Conservation (phyloP, 2,888 invertebrate genomes). For the Ichneumoninae sp. region DNA sequence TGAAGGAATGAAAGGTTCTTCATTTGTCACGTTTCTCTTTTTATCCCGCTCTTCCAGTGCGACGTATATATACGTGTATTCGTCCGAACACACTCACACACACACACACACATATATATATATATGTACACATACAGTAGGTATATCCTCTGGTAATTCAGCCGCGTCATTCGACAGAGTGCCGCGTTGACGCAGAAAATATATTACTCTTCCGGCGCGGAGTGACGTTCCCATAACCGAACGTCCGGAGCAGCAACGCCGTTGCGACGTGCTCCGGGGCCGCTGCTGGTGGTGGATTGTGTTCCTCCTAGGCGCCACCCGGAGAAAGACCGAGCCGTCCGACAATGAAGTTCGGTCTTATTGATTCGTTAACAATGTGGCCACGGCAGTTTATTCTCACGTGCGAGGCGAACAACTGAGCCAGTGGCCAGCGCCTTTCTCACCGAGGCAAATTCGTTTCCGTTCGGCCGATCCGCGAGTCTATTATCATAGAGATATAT, state of each 20-base stretch:
- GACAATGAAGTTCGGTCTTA: constrained; percentile 79
- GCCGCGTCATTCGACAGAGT: constrained; percentile 67
- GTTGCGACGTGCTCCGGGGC: not conserved
- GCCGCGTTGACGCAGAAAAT: constrained; percentile 72
- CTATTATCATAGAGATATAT: constrained; percentile 2
- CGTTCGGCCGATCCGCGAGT: not conserved
- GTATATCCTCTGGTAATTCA: constrained; percentile 68
- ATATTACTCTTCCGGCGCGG: constrained; percentile 71
- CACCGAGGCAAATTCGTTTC: constrained; percentile 38
- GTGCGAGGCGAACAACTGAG: constrained; percentile 60
- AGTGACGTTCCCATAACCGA: constrained; percentile 76
- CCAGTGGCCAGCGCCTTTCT: constrained; percentile 33
- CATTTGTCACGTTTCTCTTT: constrained; percentile 51
- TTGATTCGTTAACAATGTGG: constrained; percentile 78
- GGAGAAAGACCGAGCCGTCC: constrained; percentile 45
- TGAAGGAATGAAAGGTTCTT: constrained; percentile 38
- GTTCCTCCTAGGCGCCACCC: constrained; percentile 58
- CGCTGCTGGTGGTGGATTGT: constrained; percentile 45
- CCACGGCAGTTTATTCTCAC: constrained; percentile 69
- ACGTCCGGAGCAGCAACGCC: constrained; percentile 71
- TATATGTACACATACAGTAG: constrained; percentile 36
- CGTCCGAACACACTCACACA: no score
- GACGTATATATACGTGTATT: constrained; percentile 39
- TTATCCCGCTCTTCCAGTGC: constrained; percentile 33
- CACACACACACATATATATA: not conserved